These are phyloP conservation scores for Drosophila teissieri DNA, from an alignment of 1,140 invertebrate species.

Conservation along the genomic window DNA sequence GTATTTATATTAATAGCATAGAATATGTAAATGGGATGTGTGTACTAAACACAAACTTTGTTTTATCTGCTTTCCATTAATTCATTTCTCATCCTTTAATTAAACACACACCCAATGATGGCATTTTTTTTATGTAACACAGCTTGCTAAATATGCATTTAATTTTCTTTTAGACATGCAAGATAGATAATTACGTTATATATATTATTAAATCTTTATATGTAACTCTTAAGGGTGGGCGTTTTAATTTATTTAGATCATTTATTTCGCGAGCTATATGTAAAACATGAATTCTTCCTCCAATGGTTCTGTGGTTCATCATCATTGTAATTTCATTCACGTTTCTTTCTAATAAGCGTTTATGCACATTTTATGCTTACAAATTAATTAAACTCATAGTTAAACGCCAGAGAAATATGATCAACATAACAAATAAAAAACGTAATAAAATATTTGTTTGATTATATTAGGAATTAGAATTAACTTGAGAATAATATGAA, in stretches of 20 bases:
- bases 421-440: slow-evolving; percentile 69
- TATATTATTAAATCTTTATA: slow-evolving; percentile 39
- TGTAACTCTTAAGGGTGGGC: slow-evolving; percentile 74
- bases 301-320: not conserved
- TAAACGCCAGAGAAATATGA: slow-evolving; percentile 50
- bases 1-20: slow-evolving; percentile 18
- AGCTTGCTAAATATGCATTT: slow-evolving; percentile 43
- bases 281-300: slow-evolving; percentile 19
- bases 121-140: slow-evolving; percentile 25
- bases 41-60: slow-evolving; percentile 38
- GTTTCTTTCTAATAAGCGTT: slow-evolving; percentile 49
- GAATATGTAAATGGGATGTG: slow-evolving; percentile 32
- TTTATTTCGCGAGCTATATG: slow-evolving; percentile 33
- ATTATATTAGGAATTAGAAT: slow-evolving; percentile 14
- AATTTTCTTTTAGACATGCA: slow-evolving; percentile 48
- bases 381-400: slow-evolving; percentile 59
- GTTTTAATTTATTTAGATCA: slow-evolving; percentile 41
- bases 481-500: slow-evolving; percentile 2
- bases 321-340: not conserved
- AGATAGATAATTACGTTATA: slow-evolving; percentile 48
- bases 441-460: slow-evolving; percentile 59
- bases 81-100: slow-evolving; percentile 17
- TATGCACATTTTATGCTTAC: slow-evolving; percentile 45
- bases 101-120: slow-evolving; percentile 15
- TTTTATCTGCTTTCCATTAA: slow-evolving; percentile 6